Conservation (phyloP, 2,797 vertebrate species). For the Pseudochirops corinnae region DNA sequence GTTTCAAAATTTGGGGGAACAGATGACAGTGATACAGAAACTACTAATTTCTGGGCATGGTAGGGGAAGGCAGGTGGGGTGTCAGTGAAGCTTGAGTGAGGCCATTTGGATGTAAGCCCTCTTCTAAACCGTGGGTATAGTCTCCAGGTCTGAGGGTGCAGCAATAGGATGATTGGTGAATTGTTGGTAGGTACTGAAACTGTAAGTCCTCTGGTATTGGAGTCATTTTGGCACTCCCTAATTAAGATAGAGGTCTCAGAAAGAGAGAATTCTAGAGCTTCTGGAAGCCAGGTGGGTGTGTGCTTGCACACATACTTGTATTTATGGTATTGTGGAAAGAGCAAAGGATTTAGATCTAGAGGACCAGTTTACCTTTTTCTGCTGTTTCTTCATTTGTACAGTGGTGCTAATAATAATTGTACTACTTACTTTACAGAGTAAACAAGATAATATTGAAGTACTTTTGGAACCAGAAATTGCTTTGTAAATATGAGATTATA, state of each 20-base stretch:
- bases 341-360: not conserved
- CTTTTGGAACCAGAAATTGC: no score
- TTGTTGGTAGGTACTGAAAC: not conserved
- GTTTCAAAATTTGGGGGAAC: not conserved
- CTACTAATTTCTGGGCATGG: not conserved
- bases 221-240: not conserved
- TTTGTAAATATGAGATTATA: no score
- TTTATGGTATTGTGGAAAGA: not conserved
- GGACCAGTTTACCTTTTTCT: no score
- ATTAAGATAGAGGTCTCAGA: not conserved
- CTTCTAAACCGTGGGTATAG: no score
- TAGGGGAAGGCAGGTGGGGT: not conserved
- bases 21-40: not conserved
- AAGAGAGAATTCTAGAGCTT: not conserved
- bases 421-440: no score
- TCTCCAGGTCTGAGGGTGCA: not conserved
- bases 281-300: no score
- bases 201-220: not conserved
- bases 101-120: not conserved
- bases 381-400: no score
- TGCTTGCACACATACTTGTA: not conserved
- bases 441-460: no score
- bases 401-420: no score
- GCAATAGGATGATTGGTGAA: not conserved
- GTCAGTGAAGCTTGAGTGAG: not conserved